Evolutionary conservation across 2,888 invertebrate genomes (phyloP).

Genomic region (Eupithecia abbreviata): DNA sequence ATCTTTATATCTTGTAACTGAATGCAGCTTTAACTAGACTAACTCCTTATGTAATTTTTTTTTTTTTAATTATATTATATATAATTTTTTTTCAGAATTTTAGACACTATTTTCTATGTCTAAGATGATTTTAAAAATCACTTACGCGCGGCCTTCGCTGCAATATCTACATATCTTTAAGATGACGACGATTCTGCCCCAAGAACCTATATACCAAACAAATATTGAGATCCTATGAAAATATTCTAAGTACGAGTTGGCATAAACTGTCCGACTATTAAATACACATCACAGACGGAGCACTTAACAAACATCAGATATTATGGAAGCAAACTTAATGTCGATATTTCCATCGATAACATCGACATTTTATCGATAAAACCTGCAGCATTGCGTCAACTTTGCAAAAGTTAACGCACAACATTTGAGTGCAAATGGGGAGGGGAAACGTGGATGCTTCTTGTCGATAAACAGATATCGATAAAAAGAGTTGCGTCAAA

Average conservation of each 20-base stretch:
- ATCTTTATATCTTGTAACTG: no score
- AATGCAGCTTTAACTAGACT: no score
- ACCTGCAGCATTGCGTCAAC: constrained; percentile 21
- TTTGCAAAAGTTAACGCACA: constrained; percentile 6
- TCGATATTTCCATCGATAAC: constrained; percentile 42
- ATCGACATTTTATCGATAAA: constrained; percentile 15
- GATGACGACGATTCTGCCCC: neutral
- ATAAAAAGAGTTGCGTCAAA: constrained; percentile 51
- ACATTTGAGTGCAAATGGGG: constrained; percentile 12
- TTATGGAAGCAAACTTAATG: constrained; percentile 24
- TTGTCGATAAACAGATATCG: constrained; percentile 37
- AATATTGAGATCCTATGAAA: neutral
- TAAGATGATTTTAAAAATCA: no score
- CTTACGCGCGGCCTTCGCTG: no score
- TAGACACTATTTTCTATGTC: no score
- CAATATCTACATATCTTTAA: no score
- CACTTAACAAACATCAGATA: constrained; percentile 18
- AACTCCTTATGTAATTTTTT: no score
- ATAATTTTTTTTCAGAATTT: no score
- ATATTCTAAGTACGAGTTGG: neutral
- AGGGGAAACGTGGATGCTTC: constrained; percentile 20
- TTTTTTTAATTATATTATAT: no score
- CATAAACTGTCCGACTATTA: constrained; percentile 21
- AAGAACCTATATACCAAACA: neutral
- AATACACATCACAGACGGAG: constrained; percentile 21